Conservation (phyloP, 2,797 vertebrate species). For the Sebastes taczanowskii region DNA sequence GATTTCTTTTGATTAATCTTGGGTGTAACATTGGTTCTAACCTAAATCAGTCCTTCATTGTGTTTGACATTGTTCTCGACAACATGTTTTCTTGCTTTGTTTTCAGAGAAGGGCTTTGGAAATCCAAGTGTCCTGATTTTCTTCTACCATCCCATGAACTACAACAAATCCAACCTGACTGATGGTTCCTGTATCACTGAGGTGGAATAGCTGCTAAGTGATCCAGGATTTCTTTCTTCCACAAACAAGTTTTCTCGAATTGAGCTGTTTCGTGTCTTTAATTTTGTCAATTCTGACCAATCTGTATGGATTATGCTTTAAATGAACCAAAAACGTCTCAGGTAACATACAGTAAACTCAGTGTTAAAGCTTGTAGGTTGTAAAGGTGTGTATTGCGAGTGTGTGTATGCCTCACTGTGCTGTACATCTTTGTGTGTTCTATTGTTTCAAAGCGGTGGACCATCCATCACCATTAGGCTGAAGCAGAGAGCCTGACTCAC, state of each 20-base stretch:
- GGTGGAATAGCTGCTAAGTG: neutral
- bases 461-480: constrained; percentile 79
- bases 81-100: neutral
- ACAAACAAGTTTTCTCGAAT: neutral
- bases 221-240: neutral
- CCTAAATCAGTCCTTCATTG: neutral
- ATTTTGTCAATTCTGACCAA: neutral
- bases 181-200: neutral
- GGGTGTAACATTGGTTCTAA: neutral
- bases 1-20: neutral
- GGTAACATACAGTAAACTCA: neutral
- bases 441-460: constrained; percentile 72
- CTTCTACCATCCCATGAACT: neutral
- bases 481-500: constrained; percentile 67
- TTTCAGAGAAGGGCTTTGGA: neutral
- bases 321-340: neutral
- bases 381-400: constrained; percentile 12
- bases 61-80: neutral
- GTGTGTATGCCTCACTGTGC: constrained; percentile 11
- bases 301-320: neutral
- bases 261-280: neutral
- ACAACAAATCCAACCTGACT: neutral
- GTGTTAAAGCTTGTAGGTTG: neutral
- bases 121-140: neutral
- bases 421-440: constrained; percentile 59